Evolutionary conservation across 2,888 invertebrate species (phyloP), one percentile per base, ranked within the genome.

Genomic region (Odontocerum albicorne): DNA sequence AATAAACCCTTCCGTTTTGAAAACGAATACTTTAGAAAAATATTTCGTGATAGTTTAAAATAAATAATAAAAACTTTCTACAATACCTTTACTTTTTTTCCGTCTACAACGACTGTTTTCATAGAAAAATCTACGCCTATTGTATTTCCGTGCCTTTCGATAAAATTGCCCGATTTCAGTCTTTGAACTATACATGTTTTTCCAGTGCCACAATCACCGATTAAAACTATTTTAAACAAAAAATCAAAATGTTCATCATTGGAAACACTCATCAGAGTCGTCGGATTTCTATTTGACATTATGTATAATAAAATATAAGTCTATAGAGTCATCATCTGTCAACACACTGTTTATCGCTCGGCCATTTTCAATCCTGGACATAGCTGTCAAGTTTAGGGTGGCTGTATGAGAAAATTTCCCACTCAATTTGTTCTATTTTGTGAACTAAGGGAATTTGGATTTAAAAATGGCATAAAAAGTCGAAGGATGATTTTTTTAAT

Each of bases 41-140:
- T 35, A 8, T 4, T 8, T 27, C 10, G 27, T 7, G 10, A 7
- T 27, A 10, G 27, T 27, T 27, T 27, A 45, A 45, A 32, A 12
- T 7, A 10, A 19, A 17, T 10, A 43, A 21, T 32, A 15, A 10
- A 1, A 8, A n/a, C n/a, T n/a, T n/a, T n/a, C n/a, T n/a, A n/a
- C n/a, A n/a, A 69, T 75, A 96, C 95, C 87, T 97, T 97, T 64
- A 96, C 90, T 79, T 89, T 88, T 74, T 96, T 96, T 47, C 91
- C 92, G 71, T 96, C 96, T 42, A 96, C 88, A 63, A 89, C 82
- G 33, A 97, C 84, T 49, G 96, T 96, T 84, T 96, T 96, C 96
- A 96, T 97, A 59, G 96, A 96, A 79, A 97, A 97, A 75, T 97
- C 96, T 52, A 97, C 96, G 61, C 96, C 96, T 69, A 97, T 97